Evolutionary conservation across 2,888 invertebrate species (phyloP).

Genomic region (Apamea epomidion): DNA sequence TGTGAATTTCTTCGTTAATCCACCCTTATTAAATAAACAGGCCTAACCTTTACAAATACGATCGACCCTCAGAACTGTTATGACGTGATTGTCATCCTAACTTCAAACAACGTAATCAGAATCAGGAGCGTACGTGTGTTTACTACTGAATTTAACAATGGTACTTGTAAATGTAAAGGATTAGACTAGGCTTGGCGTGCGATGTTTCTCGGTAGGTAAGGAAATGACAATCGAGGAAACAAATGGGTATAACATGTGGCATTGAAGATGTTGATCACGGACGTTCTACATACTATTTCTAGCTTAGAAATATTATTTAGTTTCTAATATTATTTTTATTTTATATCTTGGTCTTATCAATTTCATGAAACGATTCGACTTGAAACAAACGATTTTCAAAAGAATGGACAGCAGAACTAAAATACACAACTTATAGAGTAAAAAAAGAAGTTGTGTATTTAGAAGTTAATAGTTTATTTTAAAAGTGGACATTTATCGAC

Average conservation of each 20-base stretch:
- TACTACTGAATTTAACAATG: conserved; percentile 25
- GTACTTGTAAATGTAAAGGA: conserved; percentile 15
- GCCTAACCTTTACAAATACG: conserved; percentile 58
- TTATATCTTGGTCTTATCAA: background rate
- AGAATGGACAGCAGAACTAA: background rate
- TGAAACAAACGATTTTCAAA: background rate
- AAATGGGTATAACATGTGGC: background rate
- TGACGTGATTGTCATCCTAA: conserved; percentile 56
- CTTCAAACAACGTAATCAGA: conserved; percentile 60
- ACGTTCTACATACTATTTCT: too few species aligned
- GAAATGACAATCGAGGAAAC: background rate
- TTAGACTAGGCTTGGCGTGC: background rate
- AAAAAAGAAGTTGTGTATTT: too few species aligned
- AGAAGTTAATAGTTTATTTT: background rate
- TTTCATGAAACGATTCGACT: background rate
- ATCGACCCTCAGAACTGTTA: conserved; percentile 62
- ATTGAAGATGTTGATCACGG: background rate
- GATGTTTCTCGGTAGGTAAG: background rate
- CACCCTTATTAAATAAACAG: conserved; percentile 55
- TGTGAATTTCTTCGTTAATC: conserved; percentile 64
- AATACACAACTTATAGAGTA: background rate
- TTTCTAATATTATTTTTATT: too few species aligned
- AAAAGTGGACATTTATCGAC: background rate
- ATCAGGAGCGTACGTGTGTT: conserved; percentile 40
- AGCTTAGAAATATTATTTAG: too few species aligned